Evolutionary conservation across 2,113 vertebrate genomes (phyloP).

Genomic region (Epinephelus moara): DNA sequence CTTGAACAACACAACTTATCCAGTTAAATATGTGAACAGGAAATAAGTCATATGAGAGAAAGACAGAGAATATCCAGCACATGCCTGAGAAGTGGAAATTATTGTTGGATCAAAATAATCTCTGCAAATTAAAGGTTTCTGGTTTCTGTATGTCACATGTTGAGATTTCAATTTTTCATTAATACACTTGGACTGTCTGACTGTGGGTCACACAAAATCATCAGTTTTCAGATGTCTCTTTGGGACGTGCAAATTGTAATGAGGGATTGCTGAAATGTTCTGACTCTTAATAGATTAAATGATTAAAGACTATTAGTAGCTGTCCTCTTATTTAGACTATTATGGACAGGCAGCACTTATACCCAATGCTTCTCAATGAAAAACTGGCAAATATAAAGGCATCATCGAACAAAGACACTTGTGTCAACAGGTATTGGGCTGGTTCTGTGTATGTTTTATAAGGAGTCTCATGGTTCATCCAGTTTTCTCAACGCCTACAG

Average conservation of each 20-base stretch:
- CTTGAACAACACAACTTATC: background rate
- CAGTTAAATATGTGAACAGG: background rate
- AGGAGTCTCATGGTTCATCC: background rate
- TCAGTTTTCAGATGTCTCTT: background rate
- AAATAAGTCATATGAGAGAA: background rate
- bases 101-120: background rate
- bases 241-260: background rate
- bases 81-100: background rate
- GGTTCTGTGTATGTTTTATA: background rate
- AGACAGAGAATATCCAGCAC: background rate
- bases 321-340: background rate
- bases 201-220: background rate
- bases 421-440: conserved; percentile 2
- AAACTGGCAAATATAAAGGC: background rate
- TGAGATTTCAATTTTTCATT: background rate
- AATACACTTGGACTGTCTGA: background rate
- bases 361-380: background rate
- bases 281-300: background rate
- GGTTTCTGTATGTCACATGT: background rate
- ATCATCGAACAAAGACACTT: background rate
- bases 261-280: background rate
- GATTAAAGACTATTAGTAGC: background rate
- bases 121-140: background rate
- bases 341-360: background rate
- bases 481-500: background rate